A percentile compares a stretch with the other conserved stretches of the same genome.
phyloP scores from a whole-genome alignment of 2,797 vertebrate genomes.

The Gallinago solitaria region DNA sequence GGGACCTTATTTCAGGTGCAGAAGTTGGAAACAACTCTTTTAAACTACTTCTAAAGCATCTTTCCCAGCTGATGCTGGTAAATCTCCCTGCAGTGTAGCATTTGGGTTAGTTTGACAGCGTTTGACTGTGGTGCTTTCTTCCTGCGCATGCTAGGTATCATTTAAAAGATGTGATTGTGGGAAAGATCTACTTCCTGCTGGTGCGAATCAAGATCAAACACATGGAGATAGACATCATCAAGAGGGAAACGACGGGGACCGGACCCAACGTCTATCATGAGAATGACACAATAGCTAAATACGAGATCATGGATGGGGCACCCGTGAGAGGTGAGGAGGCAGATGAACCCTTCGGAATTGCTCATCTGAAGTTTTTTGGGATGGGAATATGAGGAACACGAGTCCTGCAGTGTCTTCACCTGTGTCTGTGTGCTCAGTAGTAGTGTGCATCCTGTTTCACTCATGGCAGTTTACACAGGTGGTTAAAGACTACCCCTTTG shows the following conservation, averaged over 20 bases:
- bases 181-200: constrained; percentile 98
- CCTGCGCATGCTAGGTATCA: constrained; percentile 84
- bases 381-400: fast-evolving
- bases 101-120: background rate
- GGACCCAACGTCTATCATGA: constrained; percentile 97
- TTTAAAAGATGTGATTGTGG: constrained; percentile 97
- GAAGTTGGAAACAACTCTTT: background rate
- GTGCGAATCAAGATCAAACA: constrained; percentile 99
- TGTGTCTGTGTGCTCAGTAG: background rate
- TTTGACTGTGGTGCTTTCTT: background rate
- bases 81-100: background rate
- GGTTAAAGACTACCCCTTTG: background rate
- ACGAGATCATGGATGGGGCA: constrained; percentile 99
- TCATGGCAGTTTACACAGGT: background rate
- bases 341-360: background rate
- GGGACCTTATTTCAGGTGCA: background rate
- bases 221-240: constrained; percentile 99
- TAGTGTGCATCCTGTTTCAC: background rate
- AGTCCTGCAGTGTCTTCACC: background rate
- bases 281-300: constrained; percentile 98
- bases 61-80: background rate
- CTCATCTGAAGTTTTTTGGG: background rate
- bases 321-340: constrained; percentile 89
- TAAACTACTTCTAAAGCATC: background rate
- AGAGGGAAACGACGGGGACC: constrained; percentile 95